These are phyloP conservation scores for Colostygia pectinataria DNA, from an alignment of 2,888 invertebrate genomes.

Conservation along the genomic window DNA sequence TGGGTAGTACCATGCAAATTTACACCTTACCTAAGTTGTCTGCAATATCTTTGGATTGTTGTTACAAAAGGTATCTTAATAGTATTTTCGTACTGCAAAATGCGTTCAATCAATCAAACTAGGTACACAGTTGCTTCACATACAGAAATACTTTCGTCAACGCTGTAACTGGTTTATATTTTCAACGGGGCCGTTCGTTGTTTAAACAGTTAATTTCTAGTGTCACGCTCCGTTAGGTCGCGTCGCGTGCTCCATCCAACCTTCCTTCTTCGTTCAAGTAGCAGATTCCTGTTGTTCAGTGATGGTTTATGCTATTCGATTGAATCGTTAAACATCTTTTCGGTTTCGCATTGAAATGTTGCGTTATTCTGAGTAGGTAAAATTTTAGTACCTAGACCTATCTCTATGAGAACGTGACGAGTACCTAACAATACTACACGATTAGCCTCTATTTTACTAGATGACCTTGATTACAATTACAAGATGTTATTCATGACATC, in stretches of 20 bases:
- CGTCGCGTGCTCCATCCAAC: slow-evolving; percentile 74
- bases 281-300: slow-evolving; percentile 53
- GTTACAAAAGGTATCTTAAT: too few species aligned
- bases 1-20: too few species aligned
- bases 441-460: neutral
- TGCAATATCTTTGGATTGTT: neutral
- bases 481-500: slow-evolving; percentile 13
- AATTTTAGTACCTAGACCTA: too few species aligned
- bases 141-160: slow-evolving; percentile 62
- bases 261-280: slow-evolving; percentile 65
- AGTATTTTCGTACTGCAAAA: slow-evolving; percentile 35
- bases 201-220: slow-evolving; percentile 80
- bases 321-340: slow-evolving; percentile 21
- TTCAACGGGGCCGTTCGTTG: slow-evolving; percentile 53
- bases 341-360: slow-evolving; percentile 9
- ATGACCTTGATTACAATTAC: slow-evolving; percentile 8
- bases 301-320: slow-evolving; percentile 33
- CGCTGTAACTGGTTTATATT: slow-evolving; percentile 70
- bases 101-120: slow-evolving; percentile 37
- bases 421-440: too few species aligned
- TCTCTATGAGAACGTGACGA: too few species aligned
- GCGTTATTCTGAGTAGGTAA: slow-evolving; percentile 1
- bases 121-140: slow-evolving; percentile 21
- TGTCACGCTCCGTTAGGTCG: slow-evolving; percentile 74
- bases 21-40: too few species aligned